A percentile compares a stretch with the other conserved stretches of the same genome.
Evolutionary conservation across 2,113 vertebrate genomes (phyloP).

Genomic region (Saccopteryx bilineata): DNA sequence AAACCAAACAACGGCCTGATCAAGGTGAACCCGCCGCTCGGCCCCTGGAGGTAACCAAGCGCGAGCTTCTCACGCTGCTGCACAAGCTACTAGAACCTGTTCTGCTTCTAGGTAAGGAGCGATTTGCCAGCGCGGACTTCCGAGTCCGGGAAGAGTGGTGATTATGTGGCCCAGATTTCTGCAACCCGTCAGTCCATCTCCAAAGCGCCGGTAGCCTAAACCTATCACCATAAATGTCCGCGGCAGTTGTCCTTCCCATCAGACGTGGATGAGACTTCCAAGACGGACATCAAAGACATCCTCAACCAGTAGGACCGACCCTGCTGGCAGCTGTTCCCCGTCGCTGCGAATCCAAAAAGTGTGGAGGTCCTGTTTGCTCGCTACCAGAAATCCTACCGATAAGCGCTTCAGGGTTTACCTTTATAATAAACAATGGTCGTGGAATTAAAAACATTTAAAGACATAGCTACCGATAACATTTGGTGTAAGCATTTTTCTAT

Average conservation of each 20-base stretch:
- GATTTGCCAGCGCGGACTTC: conserved; percentile 98
- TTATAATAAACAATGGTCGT: conserved; percentile 85
- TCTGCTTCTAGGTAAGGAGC: conserved; percentile 96
- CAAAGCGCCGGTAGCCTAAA: conserved; percentile 97
- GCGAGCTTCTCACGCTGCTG: conserved; percentile 95
- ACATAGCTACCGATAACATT: not conserved
- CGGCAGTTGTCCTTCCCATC: conserved; percentile 21
- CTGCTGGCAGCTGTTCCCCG: conserved; percentile 97
- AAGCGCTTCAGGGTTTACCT: conserved; percentile 86
- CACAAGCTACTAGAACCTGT: conserved; percentile 94
- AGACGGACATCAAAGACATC: conserved; percentile 98
- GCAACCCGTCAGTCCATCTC: conserved; percentile 99
- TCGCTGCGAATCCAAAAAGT: conserved; percentile 99
- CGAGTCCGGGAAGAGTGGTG: conserved; percentile 98
- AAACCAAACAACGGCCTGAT: conserved; percentile 98
- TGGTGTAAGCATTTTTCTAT: not conserved
- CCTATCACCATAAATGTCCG: conserved; percentile 99
- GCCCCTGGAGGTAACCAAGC: conserved; percentile 93
- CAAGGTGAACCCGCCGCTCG: conserved; percentile 95
- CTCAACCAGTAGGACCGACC: conserved; percentile 98
- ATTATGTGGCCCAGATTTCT: conserved; percentile 97
- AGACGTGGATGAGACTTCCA: conserved; percentile 99
- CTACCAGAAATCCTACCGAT: conserved; percentile 99
- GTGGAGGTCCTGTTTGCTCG: conserved; percentile 98
- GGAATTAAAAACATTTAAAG: not conserved